Percentiles rank a stretch among this genome's conserved stretches.
phyloP scores from a whole-genome alignment of 2,113 vertebrate species.

The Montifringilla adamsi region DNA sequence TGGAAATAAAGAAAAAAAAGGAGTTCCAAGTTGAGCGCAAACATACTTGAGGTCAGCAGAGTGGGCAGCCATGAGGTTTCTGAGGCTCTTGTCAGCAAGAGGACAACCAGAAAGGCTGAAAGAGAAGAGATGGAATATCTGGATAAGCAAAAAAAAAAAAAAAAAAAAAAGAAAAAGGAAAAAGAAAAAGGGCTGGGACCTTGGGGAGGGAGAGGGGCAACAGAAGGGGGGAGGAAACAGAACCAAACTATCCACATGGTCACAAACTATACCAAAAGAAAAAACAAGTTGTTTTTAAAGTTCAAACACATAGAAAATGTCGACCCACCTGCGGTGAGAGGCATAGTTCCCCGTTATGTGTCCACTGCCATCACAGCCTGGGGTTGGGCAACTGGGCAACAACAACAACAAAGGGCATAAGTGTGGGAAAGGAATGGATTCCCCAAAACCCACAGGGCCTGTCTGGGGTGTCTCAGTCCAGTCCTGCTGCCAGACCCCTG shows the following conservation, averaged over 20 bases:
- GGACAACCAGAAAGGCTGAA: slow-evolving; percentile 99
- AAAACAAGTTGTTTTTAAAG: slow-evolving; percentile 6
- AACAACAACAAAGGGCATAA: slow-evolving; percentile 49
- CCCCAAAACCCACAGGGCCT: neutral
- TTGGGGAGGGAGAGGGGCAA: slow-evolving; percentile 41
- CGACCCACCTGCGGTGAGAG: slow-evolving; percentile 94
- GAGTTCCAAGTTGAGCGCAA: slow-evolving; percentile 79
- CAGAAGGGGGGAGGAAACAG: slow-evolving; percentile 61
- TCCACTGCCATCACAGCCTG: slow-evolving; percentile 96
- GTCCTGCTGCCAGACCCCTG: neutral
- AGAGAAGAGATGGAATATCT: slow-evolving; percentile 82
- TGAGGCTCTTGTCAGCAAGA: slow-evolving; percentile 99
- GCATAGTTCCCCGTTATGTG: slow-evolving; percentile 99
- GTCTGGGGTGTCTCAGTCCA: neutral
- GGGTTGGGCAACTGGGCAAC: slow-evolving; percentile 90
- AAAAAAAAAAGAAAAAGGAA: neutral
- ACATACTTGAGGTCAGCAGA: slow-evolving; percentile 99
- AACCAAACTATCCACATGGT: slow-evolving; percentile 66
- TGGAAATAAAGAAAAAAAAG: slow-evolving; percentile 51
- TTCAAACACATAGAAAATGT: neutral
- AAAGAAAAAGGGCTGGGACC: slow-evolving; percentile 14
- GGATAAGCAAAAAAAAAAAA: slow-evolving; percentile 71
- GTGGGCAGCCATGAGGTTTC: slow-evolving; percentile 99
- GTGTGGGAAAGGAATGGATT: neutral
- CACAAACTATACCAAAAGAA: slow-evolving; percentile 2